Percentiles rank a stretch among this genome's conserved stretches.
These are phyloP conservation scores for Orcinus orca DNA, from an alignment of 2,113 vertebrate genomes.

Conservation along the genomic window DNA sequence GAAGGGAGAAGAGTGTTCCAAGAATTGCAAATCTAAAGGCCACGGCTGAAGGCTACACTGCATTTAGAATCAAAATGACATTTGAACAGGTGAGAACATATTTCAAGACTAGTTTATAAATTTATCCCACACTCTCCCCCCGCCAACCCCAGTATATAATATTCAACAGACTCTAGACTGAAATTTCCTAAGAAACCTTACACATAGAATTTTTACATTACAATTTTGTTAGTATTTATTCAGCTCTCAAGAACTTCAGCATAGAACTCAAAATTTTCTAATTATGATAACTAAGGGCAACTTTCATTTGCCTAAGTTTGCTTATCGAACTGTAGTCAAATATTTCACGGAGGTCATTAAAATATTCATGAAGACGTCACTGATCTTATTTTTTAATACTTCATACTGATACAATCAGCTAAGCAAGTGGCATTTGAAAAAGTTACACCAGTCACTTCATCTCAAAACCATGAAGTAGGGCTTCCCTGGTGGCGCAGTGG, in stretches of 20 bases:
- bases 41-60: not conserved
- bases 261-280: not conserved
- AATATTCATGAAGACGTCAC: slow-evolving; percentile 19
- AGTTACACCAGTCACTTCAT: slow-evolving; percentile 18
- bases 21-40: not conserved
- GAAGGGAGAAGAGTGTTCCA: not conserved
- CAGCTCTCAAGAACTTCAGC: not conserved
- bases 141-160: not conserved
- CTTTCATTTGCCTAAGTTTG: slow-evolving; percentile 42
- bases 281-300: not conserved
- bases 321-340: slow-evolving; percentile 14
- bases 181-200: not conserved
- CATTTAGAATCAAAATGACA: not conserved
- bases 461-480: slow-evolving; percentile 36
- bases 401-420: slow-evolving; percentile 16
- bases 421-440: slow-evolving; percentile 6
- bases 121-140: not conserved
- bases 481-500: too few species aligned
- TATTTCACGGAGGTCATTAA: not conserved
- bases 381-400: not conserved
- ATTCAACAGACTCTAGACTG: not conserved
- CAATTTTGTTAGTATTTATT: not conserved
- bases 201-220: not conserved
- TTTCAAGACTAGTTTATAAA: not conserved
- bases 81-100: not conserved